These are phyloP conservation scores for Felis chaus DNA, from an alignment of 2,113 vertebrate genomes.

Conservation along the genomic window DNA sequence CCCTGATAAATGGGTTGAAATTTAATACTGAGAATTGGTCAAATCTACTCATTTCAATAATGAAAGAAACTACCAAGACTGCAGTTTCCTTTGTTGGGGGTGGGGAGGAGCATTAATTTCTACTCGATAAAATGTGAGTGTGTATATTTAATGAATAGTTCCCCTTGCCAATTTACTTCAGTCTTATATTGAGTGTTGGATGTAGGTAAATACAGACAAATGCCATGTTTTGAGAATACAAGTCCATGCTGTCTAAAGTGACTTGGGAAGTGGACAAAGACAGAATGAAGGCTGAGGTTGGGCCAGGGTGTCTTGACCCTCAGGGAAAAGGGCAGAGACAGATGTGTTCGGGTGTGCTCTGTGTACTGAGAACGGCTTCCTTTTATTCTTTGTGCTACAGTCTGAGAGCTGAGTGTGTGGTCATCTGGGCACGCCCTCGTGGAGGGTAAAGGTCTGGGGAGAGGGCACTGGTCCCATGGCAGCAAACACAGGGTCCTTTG, in stretches of 20 bases:
- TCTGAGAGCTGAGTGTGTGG: neutral
- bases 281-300: neutral
- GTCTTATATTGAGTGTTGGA: neutral
- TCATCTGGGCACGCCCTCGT: neutral
- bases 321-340: no score
- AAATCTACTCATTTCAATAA: neutral
- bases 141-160: neutral
- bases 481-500: neutral
- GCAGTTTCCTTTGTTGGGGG: neutral
- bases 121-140: neutral
- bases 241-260: neutral
- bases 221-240: neutral
- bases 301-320: neutral
- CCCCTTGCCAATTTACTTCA: neutral
- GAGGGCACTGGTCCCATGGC: neutral
- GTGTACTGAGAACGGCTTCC: neutral
- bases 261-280: neutral
- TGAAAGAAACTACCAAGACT: neutral
- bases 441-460: neutral
- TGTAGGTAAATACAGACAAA: neutral
- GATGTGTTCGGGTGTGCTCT: rapidly evolving
- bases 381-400: neutral
- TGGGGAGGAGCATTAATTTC: neutral
- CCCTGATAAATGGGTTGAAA: neutral
- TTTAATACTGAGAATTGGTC: constrained; percentile 17